phyloP scores from a whole-genome alignment of 2,113 vertebrate species.

The Salvator merianae region DNA sequence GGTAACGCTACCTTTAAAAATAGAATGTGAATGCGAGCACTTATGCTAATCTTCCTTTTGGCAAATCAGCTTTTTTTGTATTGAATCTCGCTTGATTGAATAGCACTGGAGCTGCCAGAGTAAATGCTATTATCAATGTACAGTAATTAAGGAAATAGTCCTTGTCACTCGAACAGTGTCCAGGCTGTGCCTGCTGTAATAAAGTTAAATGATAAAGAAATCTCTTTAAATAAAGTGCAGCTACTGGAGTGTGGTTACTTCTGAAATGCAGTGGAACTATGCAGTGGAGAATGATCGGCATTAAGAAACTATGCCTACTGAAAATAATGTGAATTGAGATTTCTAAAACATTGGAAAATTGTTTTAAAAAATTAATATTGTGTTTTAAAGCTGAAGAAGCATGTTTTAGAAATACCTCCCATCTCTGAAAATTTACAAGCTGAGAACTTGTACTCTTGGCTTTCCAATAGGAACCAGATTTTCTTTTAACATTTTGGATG shows the following conservation, averaged over 20 bases:
- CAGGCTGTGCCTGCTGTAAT: constrained; percentile 70
- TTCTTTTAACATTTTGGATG: constrained; percentile 37
- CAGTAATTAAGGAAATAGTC: constrained; percentile 79
- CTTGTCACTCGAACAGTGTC: constrained; percentile 70
- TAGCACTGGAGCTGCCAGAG: constrained; percentile 70
- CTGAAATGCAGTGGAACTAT: constrained; percentile 27
- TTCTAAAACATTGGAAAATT: constrained; percentile 59
- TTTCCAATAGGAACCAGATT: background rate
- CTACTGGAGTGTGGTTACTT: constrained; percentile 33
- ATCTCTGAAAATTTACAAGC: constrained; percentile 51
- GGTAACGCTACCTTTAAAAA: constrained; percentile 76
- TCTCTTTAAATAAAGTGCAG: constrained; percentile 60
- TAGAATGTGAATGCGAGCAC: constrained; percentile 72
- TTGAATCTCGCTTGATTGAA: constrained; percentile 79
- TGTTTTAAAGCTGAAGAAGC: constrained; percentile 59
- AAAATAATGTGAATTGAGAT: constrained; percentile 30
- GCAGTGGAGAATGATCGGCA: constrained; percentile 38
- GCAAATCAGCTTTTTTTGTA: constrained; percentile 75
- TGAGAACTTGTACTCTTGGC: background rate
- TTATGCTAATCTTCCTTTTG: constrained; percentile 77
- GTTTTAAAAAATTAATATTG: constrained; percentile 62
- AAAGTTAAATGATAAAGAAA: constrained; percentile 74
- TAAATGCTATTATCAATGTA: constrained; percentile 77
- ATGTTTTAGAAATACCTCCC: constrained; percentile 45
- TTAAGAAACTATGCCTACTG: constrained; percentile 4